phyloP scores from a whole-genome alignment of 2,113 vertebrate genomes.

The Oreotrochilus melanogaster region DNA sequence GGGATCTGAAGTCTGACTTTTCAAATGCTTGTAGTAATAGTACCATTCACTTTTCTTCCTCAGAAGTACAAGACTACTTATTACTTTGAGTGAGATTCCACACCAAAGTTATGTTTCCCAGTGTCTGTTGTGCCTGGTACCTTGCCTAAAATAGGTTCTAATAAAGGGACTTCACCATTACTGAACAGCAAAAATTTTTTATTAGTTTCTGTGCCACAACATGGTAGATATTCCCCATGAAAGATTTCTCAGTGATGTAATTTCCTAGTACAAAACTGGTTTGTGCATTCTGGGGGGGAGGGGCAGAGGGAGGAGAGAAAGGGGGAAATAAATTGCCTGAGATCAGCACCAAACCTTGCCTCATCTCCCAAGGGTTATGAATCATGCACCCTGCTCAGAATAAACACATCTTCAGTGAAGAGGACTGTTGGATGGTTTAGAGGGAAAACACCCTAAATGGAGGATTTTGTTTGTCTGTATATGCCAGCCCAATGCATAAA shows the following conservation, averaged over 20 bases:
- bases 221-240: background rate
- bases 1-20: background rate
- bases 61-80: background rate
- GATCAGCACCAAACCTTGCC: slow-evolving; percentile 63
- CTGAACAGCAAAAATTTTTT: background rate
- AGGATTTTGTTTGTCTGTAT: background rate
- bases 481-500: background rate
- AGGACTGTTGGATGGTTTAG: background rate
- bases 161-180: background rate
- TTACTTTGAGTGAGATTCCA: background rate
- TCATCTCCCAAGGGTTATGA: slow-evolving; percentile 65
- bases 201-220: background rate
- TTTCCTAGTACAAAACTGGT: slow-evolving; percentile 44
- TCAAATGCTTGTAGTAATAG: background rate
- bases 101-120: background rate
- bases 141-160: background rate
- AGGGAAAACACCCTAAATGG: background rate
- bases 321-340: slow-evolving; percentile 17
- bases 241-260: slow-evolving; percentile 54
- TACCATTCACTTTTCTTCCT: background rate
- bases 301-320: background rate
- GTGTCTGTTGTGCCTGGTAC: background rate
- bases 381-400: slow-evolving; percentile 46
- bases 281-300: background rate
- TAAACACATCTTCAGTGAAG: slow-evolving; percentile 6